Evolutionary conservation across 2,113 vertebrate species (phyloP).

Genomic region (Xyliphius kryptos): DNA sequence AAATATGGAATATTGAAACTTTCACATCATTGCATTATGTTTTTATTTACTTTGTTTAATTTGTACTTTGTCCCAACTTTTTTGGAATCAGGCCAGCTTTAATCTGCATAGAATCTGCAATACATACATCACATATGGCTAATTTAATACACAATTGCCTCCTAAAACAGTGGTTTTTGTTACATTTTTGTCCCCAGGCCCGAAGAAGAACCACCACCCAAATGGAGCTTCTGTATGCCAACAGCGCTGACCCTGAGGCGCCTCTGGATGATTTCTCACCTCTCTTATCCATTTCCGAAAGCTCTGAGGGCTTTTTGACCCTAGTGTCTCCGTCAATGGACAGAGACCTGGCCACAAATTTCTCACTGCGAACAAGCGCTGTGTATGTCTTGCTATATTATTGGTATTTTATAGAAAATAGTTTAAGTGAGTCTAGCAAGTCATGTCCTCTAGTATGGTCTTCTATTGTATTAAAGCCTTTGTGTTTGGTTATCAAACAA

Average conservation of each 20-base stretch:
- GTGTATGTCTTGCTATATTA: conserved; percentile 72
- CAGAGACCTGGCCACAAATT: conserved; percentile 68
- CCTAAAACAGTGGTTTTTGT: too few species aligned
- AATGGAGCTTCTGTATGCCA: conserved; percentile 92
- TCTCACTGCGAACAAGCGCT: conserved; percentile 73
- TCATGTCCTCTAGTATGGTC: too few species aligned
- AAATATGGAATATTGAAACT: too few species aligned
- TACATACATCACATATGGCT: too few species aligned
- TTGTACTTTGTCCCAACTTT: too few species aligned
- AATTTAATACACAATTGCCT: too few species aligned
- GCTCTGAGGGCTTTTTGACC: conserved; percentile 58
- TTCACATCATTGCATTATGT: too few species aligned
- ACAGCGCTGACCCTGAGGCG: conserved; percentile 71
- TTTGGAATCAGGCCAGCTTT: too few species aligned
- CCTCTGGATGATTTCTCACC: conserved; percentile 68
- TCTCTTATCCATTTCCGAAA: conserved; percentile 64
- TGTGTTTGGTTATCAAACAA: background rate
- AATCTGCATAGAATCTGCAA: too few species aligned
- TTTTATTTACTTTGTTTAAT: too few species aligned
- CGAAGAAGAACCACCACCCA: conserved; percentile 92
- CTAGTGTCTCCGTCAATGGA: conserved; percentile 65
- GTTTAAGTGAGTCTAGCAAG: background rate
- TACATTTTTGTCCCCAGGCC: conserved; percentile 63
- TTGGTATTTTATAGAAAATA: background rate
- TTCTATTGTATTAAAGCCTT: background rate